Evolutionary conservation across 2,113 vertebrate genomes (phyloP).

Genomic region (Saguinus midas): DNA sequence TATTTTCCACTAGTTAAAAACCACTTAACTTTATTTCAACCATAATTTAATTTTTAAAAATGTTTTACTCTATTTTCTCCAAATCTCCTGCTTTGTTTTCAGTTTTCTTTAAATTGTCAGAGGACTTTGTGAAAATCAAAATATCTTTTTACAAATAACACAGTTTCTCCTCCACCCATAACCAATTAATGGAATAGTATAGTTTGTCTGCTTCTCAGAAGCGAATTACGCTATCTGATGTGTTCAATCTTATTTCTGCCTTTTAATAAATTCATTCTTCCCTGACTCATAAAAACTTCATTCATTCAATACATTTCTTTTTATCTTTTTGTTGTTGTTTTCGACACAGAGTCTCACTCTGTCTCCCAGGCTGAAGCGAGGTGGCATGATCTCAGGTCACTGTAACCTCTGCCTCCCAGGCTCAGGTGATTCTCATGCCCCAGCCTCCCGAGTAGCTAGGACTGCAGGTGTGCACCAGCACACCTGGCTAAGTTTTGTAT

Average conservation of each 20-base stretch:
- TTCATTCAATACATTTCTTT: not conserved
- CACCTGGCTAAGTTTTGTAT: no score
- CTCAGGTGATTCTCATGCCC: no score
- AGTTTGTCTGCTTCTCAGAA: not conserved
- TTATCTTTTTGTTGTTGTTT: no score
- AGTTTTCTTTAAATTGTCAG: not conserved
- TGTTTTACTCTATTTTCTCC: not conserved
- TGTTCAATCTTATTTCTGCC: not conserved
- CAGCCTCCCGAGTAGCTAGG: no score
- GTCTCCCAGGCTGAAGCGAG: no score
- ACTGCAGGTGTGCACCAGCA: no score
- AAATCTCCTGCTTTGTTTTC: not conserved
- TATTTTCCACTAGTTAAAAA: not conserved
- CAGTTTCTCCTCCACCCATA: not conserved
- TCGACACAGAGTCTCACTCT: no score
- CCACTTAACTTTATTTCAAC: not conserved
- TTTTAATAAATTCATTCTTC: not conserved
- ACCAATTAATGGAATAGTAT: not conserved
- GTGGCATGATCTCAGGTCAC: no score
- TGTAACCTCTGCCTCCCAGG: no score
- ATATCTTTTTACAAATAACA: not conserved
- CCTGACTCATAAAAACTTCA: not conserved
- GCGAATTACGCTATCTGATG: not conserved
- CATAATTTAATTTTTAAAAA: not conserved
- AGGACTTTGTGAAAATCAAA: constrained; percentile 7